phyloP scores from a whole-genome alignment of 35 echinoderm and acorn worm genomes.

The Acanthaster planci region DNA sequence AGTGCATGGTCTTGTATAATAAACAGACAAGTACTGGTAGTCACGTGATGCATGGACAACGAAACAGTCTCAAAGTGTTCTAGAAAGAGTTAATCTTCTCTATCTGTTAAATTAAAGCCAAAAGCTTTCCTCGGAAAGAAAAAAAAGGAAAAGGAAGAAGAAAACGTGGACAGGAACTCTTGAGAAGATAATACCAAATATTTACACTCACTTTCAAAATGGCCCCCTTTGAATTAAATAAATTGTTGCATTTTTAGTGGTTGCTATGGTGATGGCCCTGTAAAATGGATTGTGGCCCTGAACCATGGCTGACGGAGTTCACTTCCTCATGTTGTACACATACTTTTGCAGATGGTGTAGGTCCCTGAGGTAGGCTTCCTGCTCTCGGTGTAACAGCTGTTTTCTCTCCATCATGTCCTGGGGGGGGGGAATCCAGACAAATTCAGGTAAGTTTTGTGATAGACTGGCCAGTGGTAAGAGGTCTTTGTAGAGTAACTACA shows the following conservation, averaged over 20 bases:
- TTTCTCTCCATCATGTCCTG: constrained; percentile 37
- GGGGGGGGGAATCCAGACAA: not conserved
- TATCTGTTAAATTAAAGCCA: not conserved
- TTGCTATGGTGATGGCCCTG: constrained; percentile 21
- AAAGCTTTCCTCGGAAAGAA: not conserved
- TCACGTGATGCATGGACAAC: constrained; percentile 1
- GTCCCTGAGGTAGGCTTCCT: constrained; percentile 37
- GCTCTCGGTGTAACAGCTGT: constrained; percentile 26
- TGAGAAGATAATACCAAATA: constrained; percentile 11
- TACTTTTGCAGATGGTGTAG: constrained; percentile 29
- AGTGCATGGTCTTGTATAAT: not conserved
- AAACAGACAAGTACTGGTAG: constrained; percentile 19
- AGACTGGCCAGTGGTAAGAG: not conserved
- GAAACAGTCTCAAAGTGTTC: not conserved
- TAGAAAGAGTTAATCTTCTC: not conserved
- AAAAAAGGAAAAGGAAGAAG: not conserved
- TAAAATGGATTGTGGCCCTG: not conserved
- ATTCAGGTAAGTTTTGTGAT: not conserved
- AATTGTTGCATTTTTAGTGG: constrained; percentile 4
- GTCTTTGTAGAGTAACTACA: not conserved
- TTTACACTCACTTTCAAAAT: constrained; percentile 16
- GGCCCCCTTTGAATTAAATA: constrained; percentile 5
- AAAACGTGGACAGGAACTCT: not conserved
- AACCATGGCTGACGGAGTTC: not conserved
- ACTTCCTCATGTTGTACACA: constrained; percentile 30